Evolutionary conservation across 2,888 invertebrate species (phyloP).

Genomic region (Ophion slaviceki): DNA sequence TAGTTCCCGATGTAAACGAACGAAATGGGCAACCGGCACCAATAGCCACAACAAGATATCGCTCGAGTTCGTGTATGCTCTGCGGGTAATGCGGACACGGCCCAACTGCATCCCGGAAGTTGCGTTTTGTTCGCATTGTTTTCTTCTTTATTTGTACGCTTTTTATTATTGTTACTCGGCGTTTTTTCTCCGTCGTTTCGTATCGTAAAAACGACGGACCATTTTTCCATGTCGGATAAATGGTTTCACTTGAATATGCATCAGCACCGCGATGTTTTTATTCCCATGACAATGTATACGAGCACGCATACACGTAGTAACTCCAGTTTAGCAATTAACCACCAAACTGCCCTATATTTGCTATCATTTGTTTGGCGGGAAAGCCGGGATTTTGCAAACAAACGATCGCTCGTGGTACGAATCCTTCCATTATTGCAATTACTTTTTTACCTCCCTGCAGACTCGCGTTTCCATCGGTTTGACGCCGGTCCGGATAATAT

Average conservation of each 20-base stretch:
- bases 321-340: conserved; percentile 14
- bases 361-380: neutral
- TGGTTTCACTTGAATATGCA: conserved; percentile 48
- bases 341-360: neutral
- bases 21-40: conserved; percentile 50
- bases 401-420: neutral
- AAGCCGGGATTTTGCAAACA: neutral
- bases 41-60: conserved; percentile 61
- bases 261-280: conserved; percentile 12
- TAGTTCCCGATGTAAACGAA: conserved; percentile 63
- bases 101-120: conserved; percentile 43
- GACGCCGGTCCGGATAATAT: too few relatives aligned
- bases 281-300: neutral
- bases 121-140: conserved; percentile 32
- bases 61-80: conserved; percentile 44
- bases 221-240: conserved; percentile 55
- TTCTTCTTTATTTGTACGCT: conserved; percentile 1
- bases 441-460: too few relatives aligned
- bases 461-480: too few relatives aligned
- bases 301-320: neutral
- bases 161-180: neutral
- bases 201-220: conserved; percentile 13
- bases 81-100: conserved; percentile 34
- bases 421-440: neutral
- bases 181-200: neutral